Percentiles rank a stretch among this genome's conserved stretches.
phyloP scores from a whole-genome alignment of 2,888 invertebrate species.

The Drosophila austrosaltans region DNA sequence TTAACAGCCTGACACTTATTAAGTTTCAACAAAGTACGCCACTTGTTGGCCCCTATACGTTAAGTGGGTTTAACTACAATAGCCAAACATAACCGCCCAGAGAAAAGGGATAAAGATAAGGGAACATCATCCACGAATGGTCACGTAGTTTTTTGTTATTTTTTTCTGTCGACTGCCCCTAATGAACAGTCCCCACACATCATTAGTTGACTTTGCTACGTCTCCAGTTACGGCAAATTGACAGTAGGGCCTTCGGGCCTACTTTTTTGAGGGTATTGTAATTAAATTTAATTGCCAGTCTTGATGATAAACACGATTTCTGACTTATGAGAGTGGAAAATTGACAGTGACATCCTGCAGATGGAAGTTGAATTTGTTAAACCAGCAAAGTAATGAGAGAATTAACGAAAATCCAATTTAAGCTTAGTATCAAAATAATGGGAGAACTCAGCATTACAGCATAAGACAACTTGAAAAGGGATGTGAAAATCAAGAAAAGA shows the following conservation, averaged over 20 bases:
- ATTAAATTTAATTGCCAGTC: constrained; percentile 70
- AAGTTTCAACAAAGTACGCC: constrained; percentile 69
- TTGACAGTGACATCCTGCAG: constrained; percentile 13
- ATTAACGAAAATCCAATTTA: constrained; percentile 1
- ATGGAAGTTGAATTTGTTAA: constrained; percentile 4
- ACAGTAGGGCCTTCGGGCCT: constrained; percentile 20
- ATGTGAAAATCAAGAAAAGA: not conserved
- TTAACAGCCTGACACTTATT: constrained; percentile 47
- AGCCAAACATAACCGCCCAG: constrained; percentile 13
- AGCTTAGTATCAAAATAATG: not conserved
- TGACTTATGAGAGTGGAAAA: constrained; percentile 3
- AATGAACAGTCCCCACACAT: constrained; percentile 67
- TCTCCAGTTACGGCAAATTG: constrained; percentile 63
- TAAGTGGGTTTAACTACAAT: constrained; percentile 37
- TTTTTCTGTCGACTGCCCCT: constrained; percentile 32
- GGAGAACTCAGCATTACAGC: not conserved
- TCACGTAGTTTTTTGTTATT: constrained; percentile 58
- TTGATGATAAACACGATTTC: constrained; percentile 27
- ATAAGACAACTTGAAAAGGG: not conserved
- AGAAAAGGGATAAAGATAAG: constrained; percentile 39
- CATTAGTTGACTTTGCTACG: constrained; percentile 47
- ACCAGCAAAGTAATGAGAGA: constrained; percentile 1
- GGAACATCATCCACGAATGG: constrained; percentile 39
- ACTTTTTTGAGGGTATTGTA: constrained; percentile 64
- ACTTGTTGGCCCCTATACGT: constrained; percentile 47